Base-by-base conservation (phyloP, 2,888 invertebrate species). In the Odontomyia ornata region DNA sequence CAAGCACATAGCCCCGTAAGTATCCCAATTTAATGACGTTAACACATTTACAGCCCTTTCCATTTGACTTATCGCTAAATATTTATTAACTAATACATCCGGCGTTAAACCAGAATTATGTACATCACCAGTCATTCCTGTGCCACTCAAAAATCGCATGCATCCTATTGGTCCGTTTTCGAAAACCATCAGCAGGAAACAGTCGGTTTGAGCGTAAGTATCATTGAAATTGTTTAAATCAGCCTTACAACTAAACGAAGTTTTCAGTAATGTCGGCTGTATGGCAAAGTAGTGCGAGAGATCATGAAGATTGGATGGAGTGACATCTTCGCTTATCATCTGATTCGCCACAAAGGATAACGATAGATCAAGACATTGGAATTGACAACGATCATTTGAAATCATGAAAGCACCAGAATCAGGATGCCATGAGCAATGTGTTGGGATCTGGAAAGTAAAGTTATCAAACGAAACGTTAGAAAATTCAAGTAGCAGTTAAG, bases 321-420 rank as follows among this genome's bases (percentile, higher is more conserved):
- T 88, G 13, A 89, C 87, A 81, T 92, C 92, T 84, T 93, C 93
- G 77, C 89, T 89, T 30, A 91, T 85, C 71, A 93, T 86, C 83
- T 93, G 92, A 81, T 90, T 89, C 81, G 90, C 90, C 65, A 94
- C 86, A 76, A 90, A 90, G 27, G 90, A 89, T 77, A 94, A 86
- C 1, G 93, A 91, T 80, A 92, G 88, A 83, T 95, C 94, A 83
- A 91, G 93, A 83, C 93, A 91, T 85, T 94, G 92, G 78, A 94
- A 87, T 83, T 93, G 93, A 4, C 93, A 92, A 79, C 90, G 88
- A 81, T 92, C 91, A 83, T 93, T 93, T 47, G 90, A 90, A 27
- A 93, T 89, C 78, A 91, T 89, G 28, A 93, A 89, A 76, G 94
- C 83, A 43, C 91, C 91, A 43, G 92, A 93, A 80, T 91, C 90